These are phyloP conservation scores for Camponotus fellah DNA, from an alignment of 2,888 invertebrate species.

Conservation along the genomic window DNA sequence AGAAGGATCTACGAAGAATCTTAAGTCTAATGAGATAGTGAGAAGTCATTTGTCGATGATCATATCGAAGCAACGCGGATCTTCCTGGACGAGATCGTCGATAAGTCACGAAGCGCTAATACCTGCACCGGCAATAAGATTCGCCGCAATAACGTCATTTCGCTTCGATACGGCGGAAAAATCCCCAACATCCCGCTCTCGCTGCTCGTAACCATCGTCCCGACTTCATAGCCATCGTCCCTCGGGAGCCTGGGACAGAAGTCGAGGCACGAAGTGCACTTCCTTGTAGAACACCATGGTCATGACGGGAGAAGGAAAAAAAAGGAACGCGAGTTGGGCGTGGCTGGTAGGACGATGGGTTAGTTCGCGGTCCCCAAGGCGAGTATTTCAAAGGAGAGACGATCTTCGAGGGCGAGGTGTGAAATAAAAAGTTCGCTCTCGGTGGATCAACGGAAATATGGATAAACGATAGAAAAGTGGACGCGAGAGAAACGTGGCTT, in stretches of 20 bases:
- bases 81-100: background rate
- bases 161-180: slow-evolving; percentile 50
- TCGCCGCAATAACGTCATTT: slow-evolving; percentile 69
- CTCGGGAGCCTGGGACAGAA: slow-evolving; percentile 54
- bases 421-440: slow-evolving; percentile 57
- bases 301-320: slow-evolving; percentile 66
- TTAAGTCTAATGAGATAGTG: background rate
- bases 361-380: slow-evolving; percentile 56
- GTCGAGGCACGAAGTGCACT: slow-evolving; percentile 80
- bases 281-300: slow-evolving; percentile 74
- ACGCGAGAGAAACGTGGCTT: slow-evolving; percentile 43
- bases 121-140: slow-evolving; percentile 67
- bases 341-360: slow-evolving; percentile 51
- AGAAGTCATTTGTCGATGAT: background rate
- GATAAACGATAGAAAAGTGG: slow-evolving; percentile 43
- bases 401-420: slow-evolving; percentile 61
- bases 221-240: slow-evolving; percentile 43
- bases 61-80: background rate
- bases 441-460: slow-evolving; percentile 55
- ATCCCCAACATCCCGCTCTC: slow-evolving; percentile 38
- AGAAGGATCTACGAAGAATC: background rate
- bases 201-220: slow-evolving; percentile 20
- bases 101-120: slow-evolving; percentile 39
- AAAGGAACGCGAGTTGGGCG: slow-evolving; percentile 51
- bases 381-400: slow-evolving; percentile 62